Conservation (phyloP, 35 echinoderm and acorn worm genomes). For the Ophioderma brevispina region DNA sequence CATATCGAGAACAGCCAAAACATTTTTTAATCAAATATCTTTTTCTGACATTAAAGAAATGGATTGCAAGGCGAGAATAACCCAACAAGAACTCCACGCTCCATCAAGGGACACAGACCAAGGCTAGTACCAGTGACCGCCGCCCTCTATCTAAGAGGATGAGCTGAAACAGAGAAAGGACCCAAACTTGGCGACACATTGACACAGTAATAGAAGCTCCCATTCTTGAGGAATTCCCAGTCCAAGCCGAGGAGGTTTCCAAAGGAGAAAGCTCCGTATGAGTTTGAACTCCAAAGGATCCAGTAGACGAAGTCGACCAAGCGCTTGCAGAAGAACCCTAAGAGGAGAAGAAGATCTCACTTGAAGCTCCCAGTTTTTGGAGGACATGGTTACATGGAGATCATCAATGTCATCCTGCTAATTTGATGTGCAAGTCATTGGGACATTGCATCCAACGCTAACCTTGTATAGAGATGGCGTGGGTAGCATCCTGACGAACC, state of each 20-base stretch:
- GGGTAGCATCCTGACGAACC: slow-evolving; percentile 81
- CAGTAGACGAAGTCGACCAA: slow-evolving; percentile 56
- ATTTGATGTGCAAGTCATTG: slow-evolving; percentile 95
- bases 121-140: slow-evolving; percentile 82
- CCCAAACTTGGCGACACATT: background rate
- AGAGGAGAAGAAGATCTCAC: slow-evolving; percentile 20
- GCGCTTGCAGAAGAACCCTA: slow-evolving; percentile 13
- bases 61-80: slow-evolving; percentile 26
- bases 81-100: slow-evolving; percentile 50
- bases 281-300: too few species aligned
- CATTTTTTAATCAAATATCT: background rate
- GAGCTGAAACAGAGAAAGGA: slow-evolving; percentile 53
- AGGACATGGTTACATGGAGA: slow-evolving; percentile 94
- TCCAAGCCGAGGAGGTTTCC: slow-evolving; percentile 23
- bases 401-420: slow-evolving; percentile 86
- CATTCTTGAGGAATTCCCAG: slow-evolving; percentile 35
- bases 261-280: slow-evolving; percentile 48
- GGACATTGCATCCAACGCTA: slow-evolving; percentile 76
- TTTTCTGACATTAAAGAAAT: slow-evolving; percentile 14
- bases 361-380: slow-evolving; percentile 89
- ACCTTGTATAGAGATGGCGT: slow-evolving; percentile 81
- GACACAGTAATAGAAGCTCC: background rate
- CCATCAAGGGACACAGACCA: slow-evolving; percentile 48
- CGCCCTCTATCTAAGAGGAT: slow-evolving; percentile 83
- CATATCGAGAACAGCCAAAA: background rate